These are phyloP conservation scores for Tinea trinotella DNA, from an alignment of 2,888 invertebrate species.

Conservation along the genomic window DNA sequence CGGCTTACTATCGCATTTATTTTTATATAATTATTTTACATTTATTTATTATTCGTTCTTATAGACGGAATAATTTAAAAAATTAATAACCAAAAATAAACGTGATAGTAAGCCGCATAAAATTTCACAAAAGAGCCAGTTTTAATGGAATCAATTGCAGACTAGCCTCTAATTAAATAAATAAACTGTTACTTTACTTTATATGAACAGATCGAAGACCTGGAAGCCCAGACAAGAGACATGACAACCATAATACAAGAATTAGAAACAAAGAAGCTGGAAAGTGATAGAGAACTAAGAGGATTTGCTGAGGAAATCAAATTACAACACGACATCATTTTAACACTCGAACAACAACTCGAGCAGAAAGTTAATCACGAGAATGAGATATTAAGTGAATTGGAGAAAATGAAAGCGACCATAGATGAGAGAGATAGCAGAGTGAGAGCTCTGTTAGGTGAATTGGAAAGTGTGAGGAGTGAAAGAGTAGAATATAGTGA, in stretches of 20 bases:
- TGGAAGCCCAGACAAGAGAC: conserved; percentile 83
- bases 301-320: conserved; percentile 83
- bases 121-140: too few relatives aligned
- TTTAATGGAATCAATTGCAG: too few relatives aligned
- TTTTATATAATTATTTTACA: too few relatives aligned
- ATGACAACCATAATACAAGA: conserved; percentile 75
- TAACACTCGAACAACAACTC: conserved; percentile 82
- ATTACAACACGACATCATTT: conserved; percentile 82
- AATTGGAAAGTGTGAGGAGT: conserved; percentile 65
- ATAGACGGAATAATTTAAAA: too few relatives aligned
- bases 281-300: conserved; percentile 80
- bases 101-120: too few relatives aligned
- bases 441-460: conserved; percentile 67
- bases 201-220: conserved; percentile 79
- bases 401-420: conserved; percentile 67
- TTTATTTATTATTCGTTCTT: too few relatives aligned
- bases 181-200: too few relatives aligned
- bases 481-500: conserved; percentile 54
- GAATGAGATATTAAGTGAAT: conserved; percentile 72
- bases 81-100: too few relatives aligned
- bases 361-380: conserved; percentile 71
- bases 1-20: too few relatives aligned
- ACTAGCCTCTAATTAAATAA: too few relatives aligned
- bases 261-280: conserved; percentile 73
- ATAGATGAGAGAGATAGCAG: conserved; percentile 70